Percentiles rank a stretch among this genome's conserved stretches.
Conservation (phyloP, 2,113 vertebrate species). For the Phyllopteryx taeniolatus region DNA sequence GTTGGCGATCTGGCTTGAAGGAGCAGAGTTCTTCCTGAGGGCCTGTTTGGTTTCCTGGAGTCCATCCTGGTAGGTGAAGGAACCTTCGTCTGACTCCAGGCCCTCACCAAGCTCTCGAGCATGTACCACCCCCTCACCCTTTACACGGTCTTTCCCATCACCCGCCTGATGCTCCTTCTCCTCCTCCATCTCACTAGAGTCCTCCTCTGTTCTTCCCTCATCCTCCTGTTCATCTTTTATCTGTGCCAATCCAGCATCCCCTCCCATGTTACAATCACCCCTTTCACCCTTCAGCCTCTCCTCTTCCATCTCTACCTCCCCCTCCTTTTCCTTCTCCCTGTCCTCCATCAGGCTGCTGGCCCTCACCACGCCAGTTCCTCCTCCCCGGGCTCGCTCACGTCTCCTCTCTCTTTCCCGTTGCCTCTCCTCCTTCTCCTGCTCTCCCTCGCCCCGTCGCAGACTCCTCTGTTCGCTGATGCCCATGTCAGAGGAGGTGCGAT, state of each 20-base stretch:
- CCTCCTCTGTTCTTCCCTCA: conserved; percentile 40
- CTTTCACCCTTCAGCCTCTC: conserved; percentile 46
- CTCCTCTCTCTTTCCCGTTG: conserved; percentile 65
- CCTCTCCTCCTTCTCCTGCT: conserved; percentile 69
- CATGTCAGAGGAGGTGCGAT: conserved; percentile 86
- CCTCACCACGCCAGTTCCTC: conserved; percentile 71
- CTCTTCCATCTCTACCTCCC: conserved; percentile 62
- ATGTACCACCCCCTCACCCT: conserved; percentile 32
- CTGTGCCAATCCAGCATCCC: conserved; percentile 29
- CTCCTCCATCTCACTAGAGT: conserved; percentile 53
- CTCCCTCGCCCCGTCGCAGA: conserved; percentile 66
- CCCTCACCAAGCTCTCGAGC: conserved; percentile 39
- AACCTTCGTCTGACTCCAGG: conserved; percentile 42
- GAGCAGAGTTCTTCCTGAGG: conserved; percentile 73
- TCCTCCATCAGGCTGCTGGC: conserved; percentile 78
- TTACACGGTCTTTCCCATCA: conserved; percentile 23
- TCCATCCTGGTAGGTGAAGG: conserved; percentile 33
- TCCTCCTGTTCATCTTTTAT: conserved; percentile 56
- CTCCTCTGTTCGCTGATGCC: conserved; percentile 80
- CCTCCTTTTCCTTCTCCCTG: conserved; percentile 65
- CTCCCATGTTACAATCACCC: conserved; percentile 44
- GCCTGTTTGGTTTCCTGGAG: conserved; percentile 27
- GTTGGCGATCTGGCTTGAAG: conserved; percentile 68
- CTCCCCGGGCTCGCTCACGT: conserved; percentile 64
- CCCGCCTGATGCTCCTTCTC: conserved; percentile 36